These are phyloP conservation scores for Manis crassicaudata DNA, from an alignment of 2,797 vertebrate genomes.

Conservation along the genomic window DNA sequence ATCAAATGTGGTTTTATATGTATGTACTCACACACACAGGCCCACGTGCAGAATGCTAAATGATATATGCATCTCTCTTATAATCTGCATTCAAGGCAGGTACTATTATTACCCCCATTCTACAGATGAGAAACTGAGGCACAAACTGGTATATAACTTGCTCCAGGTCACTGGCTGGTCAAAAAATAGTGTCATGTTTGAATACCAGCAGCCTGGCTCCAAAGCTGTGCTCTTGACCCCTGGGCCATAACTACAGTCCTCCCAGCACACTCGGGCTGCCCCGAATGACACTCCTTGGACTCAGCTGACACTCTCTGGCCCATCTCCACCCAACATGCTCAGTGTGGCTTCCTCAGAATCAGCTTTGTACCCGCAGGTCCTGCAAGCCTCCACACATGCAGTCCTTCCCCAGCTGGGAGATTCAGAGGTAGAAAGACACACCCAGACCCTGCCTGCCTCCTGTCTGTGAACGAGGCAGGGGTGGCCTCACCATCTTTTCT, in stretches of 20 bases:
- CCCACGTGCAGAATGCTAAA: background rate
- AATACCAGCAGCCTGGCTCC: background rate
- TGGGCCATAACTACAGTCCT: background rate
- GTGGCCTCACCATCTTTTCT: background rate
- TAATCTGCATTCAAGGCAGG: background rate
- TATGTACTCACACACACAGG: rapidly evolving
- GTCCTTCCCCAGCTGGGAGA: background rate
- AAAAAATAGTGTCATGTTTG: background rate
- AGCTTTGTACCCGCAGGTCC: background rate
- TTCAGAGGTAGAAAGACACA: rapidly evolving
- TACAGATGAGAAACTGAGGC: background rate
- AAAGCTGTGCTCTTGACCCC: background rate
- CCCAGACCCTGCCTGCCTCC: background rate
- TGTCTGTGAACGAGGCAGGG: background rate
- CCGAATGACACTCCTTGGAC: background rate
- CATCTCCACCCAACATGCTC: background rate
- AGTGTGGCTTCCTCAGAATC: background rate
- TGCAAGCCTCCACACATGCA: background rate
- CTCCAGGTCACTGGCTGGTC: background rate
- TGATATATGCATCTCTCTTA: background rate
- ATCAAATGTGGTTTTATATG: background rate
- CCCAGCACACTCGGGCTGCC: background rate
- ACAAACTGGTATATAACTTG: background rate
- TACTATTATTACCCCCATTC: background rate
- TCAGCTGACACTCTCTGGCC: background rate